These are phyloP conservation scores for Diogma glabrata DNA, from an alignment of 2,888 invertebrate genomes.

Conservation along the genomic window DNA sequence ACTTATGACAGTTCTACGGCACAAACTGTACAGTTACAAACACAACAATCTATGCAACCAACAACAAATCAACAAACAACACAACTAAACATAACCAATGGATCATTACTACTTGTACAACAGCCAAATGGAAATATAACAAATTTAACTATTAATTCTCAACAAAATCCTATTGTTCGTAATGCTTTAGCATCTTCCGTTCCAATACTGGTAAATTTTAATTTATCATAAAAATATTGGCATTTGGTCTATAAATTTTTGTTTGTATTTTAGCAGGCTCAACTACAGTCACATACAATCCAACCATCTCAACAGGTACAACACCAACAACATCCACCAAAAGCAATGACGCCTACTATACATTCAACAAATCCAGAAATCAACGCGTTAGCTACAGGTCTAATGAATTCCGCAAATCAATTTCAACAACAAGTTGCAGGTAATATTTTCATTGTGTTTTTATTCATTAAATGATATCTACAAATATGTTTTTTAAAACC, in stretches of 20 bases:
- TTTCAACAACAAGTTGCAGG: conserved; percentile 54
- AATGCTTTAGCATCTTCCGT: conserved; percentile 44
- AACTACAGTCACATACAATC: conserved; percentile 37
- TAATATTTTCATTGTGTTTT: conserved; percentile 25
- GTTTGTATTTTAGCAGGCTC: conserved; percentile 52
- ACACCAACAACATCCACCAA: conserved; percentile 24
- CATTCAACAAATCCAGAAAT: conserved; percentile 45
- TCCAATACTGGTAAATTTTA: conserved; percentile 53
- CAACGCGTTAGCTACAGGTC: conserved; percentile 65
- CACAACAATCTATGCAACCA: conserved; percentile 19
- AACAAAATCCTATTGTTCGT: conserved; percentile 19
- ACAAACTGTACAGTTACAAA: conserved; percentile 19
- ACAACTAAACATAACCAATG: conserved; percentile 22
- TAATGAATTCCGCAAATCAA: conserved; percentile 73
- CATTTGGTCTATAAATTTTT: too few species aligned
- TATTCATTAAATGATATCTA: conserved; percentile 10
- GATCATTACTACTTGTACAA: conserved; percentile 26
- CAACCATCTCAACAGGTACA: conserved; percentile 23
- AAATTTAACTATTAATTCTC: conserved; percentile 30
- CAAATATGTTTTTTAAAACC: too few species aligned
- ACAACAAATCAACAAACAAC: not conserved
- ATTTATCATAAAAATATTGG: too few species aligned
- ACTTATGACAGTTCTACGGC: conserved; percentile 13
- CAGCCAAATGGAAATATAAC: conserved; percentile 28
- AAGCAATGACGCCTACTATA: conserved; percentile 22